Conservation (phyloP, 2,113 vertebrate genomes). For the Synchiropus splendidus region DNA sequence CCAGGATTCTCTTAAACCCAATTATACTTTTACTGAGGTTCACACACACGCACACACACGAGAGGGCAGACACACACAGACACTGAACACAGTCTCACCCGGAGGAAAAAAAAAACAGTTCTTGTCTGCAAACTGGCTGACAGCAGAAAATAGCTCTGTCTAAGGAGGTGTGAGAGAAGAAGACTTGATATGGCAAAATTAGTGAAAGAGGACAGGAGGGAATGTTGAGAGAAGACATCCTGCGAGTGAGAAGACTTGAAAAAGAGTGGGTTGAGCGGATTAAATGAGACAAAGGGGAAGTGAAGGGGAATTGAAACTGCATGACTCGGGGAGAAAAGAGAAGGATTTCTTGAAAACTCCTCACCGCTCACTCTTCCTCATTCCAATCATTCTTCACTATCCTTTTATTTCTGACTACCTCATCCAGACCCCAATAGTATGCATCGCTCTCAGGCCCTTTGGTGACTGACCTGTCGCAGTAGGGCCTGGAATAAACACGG, state of each 20-base stretch:
- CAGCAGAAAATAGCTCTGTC: conserved; percentile 48
- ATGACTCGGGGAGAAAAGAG: not conserved
- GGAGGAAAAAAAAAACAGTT: conserved; percentile 37
- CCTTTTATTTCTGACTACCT: no score
- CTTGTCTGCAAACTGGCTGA: conserved; percentile 49
- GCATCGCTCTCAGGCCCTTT: no score
- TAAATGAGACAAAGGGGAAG: conserved; percentile 8
- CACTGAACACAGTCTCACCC: conserved; percentile 39
- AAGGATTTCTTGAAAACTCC: no score
- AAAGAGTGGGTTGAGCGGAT: not conserved
- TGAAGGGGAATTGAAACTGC: conserved; percentile 14
- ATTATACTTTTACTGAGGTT: no score
- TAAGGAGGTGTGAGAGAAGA: conserved; percentile 26
- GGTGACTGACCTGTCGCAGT: no score
- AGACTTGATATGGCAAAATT: not conserved
- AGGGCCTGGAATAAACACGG: no score
- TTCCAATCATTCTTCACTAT: no score
- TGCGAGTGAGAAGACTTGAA: conserved; percentile 2
- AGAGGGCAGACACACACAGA: conserved; percentile 12
- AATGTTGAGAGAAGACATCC: not conserved
- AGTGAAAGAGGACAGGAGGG: conserved; percentile 1
- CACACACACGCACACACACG: not conserved
- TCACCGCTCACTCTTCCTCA: no score
- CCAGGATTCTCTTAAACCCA: no score
- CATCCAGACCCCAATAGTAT: no score